Evolutionary conservation across 2,888 invertebrate genomes (phyloP), one percentile per base, ranked within the genome.

Genomic region (Trachelus troglodyta): DNA sequence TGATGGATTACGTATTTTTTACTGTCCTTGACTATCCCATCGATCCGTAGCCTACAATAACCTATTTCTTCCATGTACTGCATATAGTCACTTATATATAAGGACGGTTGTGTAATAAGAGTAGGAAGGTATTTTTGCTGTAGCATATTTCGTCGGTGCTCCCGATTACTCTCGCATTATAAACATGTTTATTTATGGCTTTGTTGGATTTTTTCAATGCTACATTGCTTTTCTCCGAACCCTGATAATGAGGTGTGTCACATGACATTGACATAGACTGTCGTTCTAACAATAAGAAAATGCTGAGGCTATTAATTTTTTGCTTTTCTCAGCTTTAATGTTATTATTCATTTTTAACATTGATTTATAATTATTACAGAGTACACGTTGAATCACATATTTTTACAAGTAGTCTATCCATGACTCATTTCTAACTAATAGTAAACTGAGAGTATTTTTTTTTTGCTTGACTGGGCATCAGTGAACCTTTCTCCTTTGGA

Each of bases 81-180:
- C 15, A n/a, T 69, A 68, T 79, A 76, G 76, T 69, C 77, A 75
- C 69, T 78, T 79, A 81, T 81, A 82, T 82, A 82, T 84, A 81
- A 81, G 68, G 75, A 76, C 71, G 78, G 83, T 89, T 88, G 86
- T 88, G 87, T 84, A 89, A 87, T 83, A 78, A 76, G 79, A 77
- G 79, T 77, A 73, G 69, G 76, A 81, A 81, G 69, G 78, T 84
- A 81, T 85, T 81, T 84, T 75, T 33, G 76, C 81, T 78, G 68
- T 81, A 74, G 79, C 77, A 81, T 81, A 75, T 77, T 80, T 79
- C 75, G 79, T 34, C 15, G 31, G 6, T 31, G 33, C 30, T 34
- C 79, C 37, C 69, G 35, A 12, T 40, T 78, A 35, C 69, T 23
- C 9, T 76, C 4, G 11, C 3, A 37, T 56, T 56, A 31, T 75